Evolutionary conservation across 1,140 invertebrate genomes (phyloP).

Genomic region (Drosophila fuyamai): DNA sequence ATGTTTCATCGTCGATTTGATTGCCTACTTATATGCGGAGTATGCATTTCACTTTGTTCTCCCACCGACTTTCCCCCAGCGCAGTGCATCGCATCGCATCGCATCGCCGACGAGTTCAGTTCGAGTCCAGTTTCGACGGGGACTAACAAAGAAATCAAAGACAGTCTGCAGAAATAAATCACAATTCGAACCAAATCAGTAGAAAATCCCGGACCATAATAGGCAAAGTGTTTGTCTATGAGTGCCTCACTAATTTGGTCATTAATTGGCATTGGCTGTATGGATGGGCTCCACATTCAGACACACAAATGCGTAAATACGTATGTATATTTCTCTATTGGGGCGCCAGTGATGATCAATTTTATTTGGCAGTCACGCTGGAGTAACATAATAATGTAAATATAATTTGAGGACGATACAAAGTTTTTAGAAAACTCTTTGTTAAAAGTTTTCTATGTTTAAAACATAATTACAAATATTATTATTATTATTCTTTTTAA

Average conservation of each 20-base stretch:
- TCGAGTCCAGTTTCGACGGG: constrained; percentile 19
- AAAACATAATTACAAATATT: too few species aligned
- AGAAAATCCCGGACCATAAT: constrained; percentile 79
- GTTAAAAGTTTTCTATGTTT: too few species aligned
- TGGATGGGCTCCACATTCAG: constrained; percentile 42
- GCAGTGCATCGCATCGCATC: constrained; percentile 6
- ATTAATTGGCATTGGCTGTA: constrained; percentile 82
- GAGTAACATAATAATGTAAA: too few species aligned
- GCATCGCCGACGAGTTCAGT: constrained; percentile 20
- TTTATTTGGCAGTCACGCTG: not conserved
- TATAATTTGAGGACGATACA: too few species aligned
- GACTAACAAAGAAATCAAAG: constrained; percentile 81
- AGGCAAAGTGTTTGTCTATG: constrained; percentile 80
- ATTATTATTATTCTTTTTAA: too few species aligned
- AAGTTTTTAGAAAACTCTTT: too few species aligned
- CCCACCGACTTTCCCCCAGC: constrained; percentile 65
- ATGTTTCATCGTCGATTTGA: constrained; percentile 64
- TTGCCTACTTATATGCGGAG: constrained; percentile 52
- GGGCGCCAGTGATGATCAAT: constrained; percentile 22
- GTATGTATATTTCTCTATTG: constrained; percentile 31
- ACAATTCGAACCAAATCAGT: constrained; percentile 82
- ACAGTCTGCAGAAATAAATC: constrained; percentile 80
- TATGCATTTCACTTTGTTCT: constrained; percentile 71
- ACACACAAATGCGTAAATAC: constrained; percentile 10
- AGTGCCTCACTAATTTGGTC: constrained; percentile 83